Base-by-base conservation (phyloP, 2,797 vertebrate species). In the Crenuchus spilurus region DNA sequence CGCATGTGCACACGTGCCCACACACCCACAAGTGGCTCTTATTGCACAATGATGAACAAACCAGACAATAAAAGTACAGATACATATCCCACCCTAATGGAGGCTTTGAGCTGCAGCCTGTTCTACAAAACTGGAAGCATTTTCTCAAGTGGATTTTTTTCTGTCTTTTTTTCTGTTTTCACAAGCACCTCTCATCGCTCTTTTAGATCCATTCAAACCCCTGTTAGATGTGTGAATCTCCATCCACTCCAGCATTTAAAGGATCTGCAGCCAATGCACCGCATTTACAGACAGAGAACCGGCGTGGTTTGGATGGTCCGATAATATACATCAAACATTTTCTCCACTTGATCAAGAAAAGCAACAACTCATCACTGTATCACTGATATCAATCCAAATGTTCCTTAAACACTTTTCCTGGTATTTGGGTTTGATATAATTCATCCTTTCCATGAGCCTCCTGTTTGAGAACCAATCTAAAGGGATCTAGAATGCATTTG, bases 161-260 rank as follows among this genome's bases (percentile, higher is more conserved):
- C 24, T 39, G 1, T n/a, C n/a, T 9, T 14, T 13, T 6, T 6
- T 70, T 79, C 74, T 81, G 73, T 78, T 80, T 41, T 41, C 70
- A 80, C 64, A 73, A 80, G 85, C 60, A 44, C 67, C 46, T 72
- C 79, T 83, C 70, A 74, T 48, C 73, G 49, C 75, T 72, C 75
- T 80, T 79, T 81, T 55, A 79, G 70, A 52, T 79, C 75, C 69
- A 24, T 76, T 85, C 81, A 84, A 66, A 77, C 48, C 70, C 61
- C 42, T 31, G 52, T 63, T 73, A 73, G 64, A 76, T 70, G 73
- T 73, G 52, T 48, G 41, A 66, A 13, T 42, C 13, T 74, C 49
- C 60, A 37, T 49, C 67, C 60, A 75, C 70, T 81, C 60, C 62
- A 71, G 20, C 65, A 57, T 74, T 39, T 69, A 78, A 81, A 81